phyloP scores from a whole-genome alignment of 2,888 invertebrate genomes.

The Metalampra italica region DNA sequence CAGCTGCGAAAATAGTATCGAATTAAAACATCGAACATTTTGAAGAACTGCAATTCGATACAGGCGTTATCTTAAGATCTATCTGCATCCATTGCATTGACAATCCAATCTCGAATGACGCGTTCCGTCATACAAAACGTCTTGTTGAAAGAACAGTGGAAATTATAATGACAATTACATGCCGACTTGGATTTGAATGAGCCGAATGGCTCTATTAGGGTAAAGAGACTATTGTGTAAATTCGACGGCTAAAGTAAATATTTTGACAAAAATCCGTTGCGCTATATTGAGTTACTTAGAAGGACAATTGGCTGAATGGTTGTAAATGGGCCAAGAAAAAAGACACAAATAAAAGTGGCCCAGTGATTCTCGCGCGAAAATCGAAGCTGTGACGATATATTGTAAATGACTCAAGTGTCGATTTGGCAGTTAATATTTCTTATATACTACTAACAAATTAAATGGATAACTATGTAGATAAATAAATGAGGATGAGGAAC shows the following conservation, averaged over 20 bases:
- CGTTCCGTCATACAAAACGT: conserved; percentile 41
- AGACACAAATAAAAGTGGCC: conserved; percentile 8
- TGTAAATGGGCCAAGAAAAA: conserved; percentile 42
- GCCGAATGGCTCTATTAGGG: conserved; percentile 64
- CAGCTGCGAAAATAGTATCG: conserved; percentile 29
- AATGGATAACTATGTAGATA: too few relatives aligned
- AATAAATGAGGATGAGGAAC: too few relatives aligned
- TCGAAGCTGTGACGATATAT: too few relatives aligned
- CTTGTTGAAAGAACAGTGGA: conserved; percentile 37
- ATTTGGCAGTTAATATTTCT: too few relatives aligned
- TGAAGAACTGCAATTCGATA: conserved; percentile 49
- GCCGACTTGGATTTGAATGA: conserved; percentile 44
- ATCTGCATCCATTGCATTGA: conserved; percentile 35
- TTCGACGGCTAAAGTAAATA: conserved; percentile 64
- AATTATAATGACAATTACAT: conserved; percentile 69
- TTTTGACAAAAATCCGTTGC: conserved; percentile 73
- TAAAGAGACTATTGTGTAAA: conserved; percentile 58
- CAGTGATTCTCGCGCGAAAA: too few relatives aligned
- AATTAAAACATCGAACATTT: conserved; percentile 29
- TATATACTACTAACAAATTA: too few relatives aligned
- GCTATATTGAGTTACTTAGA: conserved; percentile 66
- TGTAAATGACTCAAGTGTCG: too few relatives aligned
- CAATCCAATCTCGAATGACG: conserved; percentile 48
- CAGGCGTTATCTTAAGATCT: conserved; percentile 58
- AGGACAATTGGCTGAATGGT: conserved; percentile 55